Evolutionary conservation across 2,797 vertebrate species (phyloP).

Genomic region (Heterohyrax brucei): DNA sequence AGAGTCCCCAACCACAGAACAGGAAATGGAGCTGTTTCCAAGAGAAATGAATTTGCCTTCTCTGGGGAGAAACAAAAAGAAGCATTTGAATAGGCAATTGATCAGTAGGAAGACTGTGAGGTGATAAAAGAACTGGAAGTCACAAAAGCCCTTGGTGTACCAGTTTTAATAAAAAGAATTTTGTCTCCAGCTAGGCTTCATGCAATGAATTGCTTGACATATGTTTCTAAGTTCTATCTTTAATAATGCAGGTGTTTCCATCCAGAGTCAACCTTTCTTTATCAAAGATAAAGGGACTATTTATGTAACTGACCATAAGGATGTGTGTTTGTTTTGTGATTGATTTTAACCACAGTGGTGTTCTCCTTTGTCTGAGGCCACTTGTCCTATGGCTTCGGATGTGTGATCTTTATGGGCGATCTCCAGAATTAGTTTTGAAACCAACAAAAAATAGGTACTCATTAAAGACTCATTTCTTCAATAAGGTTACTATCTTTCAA

Average conservation of each 20-base stretch:
- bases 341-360: background rate
- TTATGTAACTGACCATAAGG: constrained; percentile 35
- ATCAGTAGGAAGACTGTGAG: constrained; percentile 63
- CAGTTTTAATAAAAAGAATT: constrained; percentile 43
- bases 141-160: constrained; percentile 46
- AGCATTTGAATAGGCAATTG: constrained; percentile 53
- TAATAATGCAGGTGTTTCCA: constrained; percentile 59
- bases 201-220: constrained; percentile 36
- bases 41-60: constrained; percentile 73
- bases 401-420: constrained; percentile 59
- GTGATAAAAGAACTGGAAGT: constrained; percentile 67
- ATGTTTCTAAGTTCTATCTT: constrained; percentile 62
- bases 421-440: constrained; percentile 44
- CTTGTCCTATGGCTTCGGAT: background rate
- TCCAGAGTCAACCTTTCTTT: background rate
- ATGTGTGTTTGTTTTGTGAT: constrained; percentile 14
- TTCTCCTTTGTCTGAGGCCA: background rate
- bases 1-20: constrained; percentile 18
- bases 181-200: constrained; percentile 41
- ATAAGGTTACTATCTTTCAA: constrained; percentile 20
- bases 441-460: background rate
- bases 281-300: constrained; percentile 51
- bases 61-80: constrained; percentile 20
- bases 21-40: constrained; percentile 79
- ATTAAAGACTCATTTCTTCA: background rate